Percentiles rank a stretch among this genome's conserved stretches.
Evolutionary conservation across 2,797 vertebrate species (phyloP).

Genomic region (Hemitrygon akajei): DNA sequence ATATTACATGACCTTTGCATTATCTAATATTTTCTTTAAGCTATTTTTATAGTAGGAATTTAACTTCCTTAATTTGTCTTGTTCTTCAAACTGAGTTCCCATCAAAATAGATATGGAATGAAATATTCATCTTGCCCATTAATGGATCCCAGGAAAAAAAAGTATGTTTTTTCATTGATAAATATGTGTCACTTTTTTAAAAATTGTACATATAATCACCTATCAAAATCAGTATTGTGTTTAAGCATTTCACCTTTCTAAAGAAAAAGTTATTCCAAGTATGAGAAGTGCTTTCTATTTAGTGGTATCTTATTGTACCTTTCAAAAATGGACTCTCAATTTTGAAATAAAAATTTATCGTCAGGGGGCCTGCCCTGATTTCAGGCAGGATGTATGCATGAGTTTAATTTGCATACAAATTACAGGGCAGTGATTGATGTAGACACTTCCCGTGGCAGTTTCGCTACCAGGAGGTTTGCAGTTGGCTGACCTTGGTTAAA

Average conservation of each 20-base stretch:
- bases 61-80: neutral
- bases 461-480: conserved; percentile 15
- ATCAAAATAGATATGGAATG: neutral
- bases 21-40: neutral
- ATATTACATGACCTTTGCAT: neutral
- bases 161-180: neutral
- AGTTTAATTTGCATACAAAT: conserved; percentile 23
- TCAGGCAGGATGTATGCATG: neutral
- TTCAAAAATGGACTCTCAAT: neutral
- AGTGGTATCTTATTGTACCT: neutral
- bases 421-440: conserved; percentile 17
- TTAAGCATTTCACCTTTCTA: neutral
- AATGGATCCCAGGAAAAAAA: neutral
- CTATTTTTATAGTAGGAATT: neutral
- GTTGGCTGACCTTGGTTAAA: conserved; percentile 22
- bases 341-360: conserved; percentile 6
- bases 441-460: neutral
- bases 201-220: neutral
- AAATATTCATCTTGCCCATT: conserved; percentile 1
- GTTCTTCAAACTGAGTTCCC: neutral
- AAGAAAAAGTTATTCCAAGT: neutral
- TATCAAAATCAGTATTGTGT: neutral
- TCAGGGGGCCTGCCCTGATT: neutral
- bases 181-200: neutral
- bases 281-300: neutral